Evolutionary conservation across 1,140 invertebrate species (phyloP).

Genomic region (Neodiprion lecontei): DNA sequence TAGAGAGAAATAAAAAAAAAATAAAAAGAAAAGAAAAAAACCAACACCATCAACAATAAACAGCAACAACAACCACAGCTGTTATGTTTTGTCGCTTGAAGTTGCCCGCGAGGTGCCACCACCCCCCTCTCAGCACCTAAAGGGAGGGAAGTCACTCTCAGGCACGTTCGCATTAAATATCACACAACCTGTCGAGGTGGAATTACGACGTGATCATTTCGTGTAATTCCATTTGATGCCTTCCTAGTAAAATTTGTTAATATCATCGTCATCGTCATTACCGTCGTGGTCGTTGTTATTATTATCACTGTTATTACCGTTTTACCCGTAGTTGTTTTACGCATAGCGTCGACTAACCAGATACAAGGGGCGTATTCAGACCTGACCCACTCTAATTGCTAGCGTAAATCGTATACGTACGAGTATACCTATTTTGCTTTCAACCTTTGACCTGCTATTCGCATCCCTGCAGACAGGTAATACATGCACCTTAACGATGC

Average conservation of each 20-base stretch:
- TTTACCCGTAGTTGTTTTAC: neutral
- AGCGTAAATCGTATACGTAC: no score
- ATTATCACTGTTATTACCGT: neutral
- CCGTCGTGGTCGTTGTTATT: neutral
- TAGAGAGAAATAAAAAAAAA: neutral
- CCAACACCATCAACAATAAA: neutral
- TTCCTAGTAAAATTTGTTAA: neutral
- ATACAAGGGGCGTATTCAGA: neutral
- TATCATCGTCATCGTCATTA: neutral
- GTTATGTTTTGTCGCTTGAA: neutral
- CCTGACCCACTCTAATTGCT: neutral
- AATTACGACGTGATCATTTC: no score
- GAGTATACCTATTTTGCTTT: no score
- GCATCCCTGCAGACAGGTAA: no score
- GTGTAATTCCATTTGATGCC: no score
- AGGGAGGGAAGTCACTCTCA: neutral
- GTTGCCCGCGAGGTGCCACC: neutral
- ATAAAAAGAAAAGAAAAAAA: neutral
- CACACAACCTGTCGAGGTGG: neutral
- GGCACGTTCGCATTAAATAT: neutral
- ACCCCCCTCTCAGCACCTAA: neutral
- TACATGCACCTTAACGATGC: neutral
- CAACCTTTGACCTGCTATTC: no score
- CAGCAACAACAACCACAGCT: neutral
- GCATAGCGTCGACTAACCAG: neutral